Evolutionary conservation across 2,888 invertebrate species (phyloP).

Genomic region (Ceriagrion tenellum): DNA sequence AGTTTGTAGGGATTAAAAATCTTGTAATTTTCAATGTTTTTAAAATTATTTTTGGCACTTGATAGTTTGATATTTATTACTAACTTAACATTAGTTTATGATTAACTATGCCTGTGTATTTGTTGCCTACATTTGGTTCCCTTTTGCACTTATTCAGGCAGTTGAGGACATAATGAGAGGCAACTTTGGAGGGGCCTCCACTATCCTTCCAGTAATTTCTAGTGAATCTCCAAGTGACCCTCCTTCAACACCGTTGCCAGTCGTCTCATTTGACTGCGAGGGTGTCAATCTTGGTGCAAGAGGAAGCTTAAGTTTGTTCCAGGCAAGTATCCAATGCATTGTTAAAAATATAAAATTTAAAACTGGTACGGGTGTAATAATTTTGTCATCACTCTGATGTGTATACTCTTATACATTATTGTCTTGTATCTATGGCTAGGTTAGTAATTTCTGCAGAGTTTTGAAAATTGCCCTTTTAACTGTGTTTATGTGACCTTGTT

Average conservation of each 20-base stretch:
- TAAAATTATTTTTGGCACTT: too few species aligned
- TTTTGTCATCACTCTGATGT: not conserved
- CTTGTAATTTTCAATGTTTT: too few species aligned
- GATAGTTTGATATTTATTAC: too few species aligned
- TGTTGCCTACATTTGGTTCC: not conserved
- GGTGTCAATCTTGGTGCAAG: conserved; percentile 94
- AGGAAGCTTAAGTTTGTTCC: conserved; percentile 91
- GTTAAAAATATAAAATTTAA: not conserved
- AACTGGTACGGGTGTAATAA: not conserved
- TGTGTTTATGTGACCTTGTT: too few species aligned
- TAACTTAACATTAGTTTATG: too few species aligned
- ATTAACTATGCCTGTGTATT: too few species aligned
- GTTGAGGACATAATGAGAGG: conserved; percentile 76
- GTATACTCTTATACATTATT: too few species aligned
- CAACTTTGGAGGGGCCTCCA: conserved; percentile 68
- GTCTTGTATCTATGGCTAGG: too few species aligned
- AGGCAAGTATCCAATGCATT: conserved; percentile 72
- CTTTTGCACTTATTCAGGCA: conserved; percentile 82
- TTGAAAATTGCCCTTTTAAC: too few species aligned
- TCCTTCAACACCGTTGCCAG: conserved; percentile 77
- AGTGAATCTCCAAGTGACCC: conserved; percentile 57
- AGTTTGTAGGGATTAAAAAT: too few species aligned
- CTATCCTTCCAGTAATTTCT: conserved; percentile 70
- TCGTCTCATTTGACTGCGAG: conserved; percentile 94
- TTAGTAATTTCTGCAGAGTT: too few species aligned